Conservation (phyloP, 2,113 vertebrate genomes). For the Telmatochromis sp. region DNA sequence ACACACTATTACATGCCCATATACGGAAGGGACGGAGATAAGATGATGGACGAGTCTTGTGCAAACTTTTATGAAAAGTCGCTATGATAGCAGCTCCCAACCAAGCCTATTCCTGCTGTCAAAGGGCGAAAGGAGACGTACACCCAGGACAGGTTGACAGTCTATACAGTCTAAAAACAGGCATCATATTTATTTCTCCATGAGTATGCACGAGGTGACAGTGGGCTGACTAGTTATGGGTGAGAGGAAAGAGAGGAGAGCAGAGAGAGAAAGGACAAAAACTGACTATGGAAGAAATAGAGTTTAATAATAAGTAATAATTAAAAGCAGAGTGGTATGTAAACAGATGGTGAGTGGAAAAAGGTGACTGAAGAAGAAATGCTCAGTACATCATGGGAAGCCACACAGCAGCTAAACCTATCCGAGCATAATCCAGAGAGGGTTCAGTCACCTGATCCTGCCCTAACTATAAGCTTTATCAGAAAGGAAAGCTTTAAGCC, state of each 20-base stretch:
- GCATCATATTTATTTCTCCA: background rate
- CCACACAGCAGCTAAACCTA: background rate
- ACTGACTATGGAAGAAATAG: background rate
- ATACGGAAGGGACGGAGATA: background rate
- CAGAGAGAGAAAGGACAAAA: background rate
- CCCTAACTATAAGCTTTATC: background rate
- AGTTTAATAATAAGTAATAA: background rate
- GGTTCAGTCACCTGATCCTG: background rate
- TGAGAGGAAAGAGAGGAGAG: background rate
- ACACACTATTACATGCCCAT: background rate
- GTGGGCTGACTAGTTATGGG: background rate
- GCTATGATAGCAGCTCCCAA: background rate
- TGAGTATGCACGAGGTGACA: background rate
- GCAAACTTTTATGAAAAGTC: background rate
- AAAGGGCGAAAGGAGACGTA: accelerated
- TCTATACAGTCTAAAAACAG: background rate
- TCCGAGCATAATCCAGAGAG: background rate
- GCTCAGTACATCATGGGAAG: background rate
- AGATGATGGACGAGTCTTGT: background rate
- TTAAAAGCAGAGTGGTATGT: background rate
- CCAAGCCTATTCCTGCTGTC: background rate
- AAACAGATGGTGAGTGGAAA: background rate
- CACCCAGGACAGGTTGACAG: accelerated
- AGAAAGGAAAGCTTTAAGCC: background rate
- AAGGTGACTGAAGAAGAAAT: background rate